Evolutionary conservation across 2,888 invertebrate species (phyloP).

Genomic region (Oxycera nigricornis): DNA sequence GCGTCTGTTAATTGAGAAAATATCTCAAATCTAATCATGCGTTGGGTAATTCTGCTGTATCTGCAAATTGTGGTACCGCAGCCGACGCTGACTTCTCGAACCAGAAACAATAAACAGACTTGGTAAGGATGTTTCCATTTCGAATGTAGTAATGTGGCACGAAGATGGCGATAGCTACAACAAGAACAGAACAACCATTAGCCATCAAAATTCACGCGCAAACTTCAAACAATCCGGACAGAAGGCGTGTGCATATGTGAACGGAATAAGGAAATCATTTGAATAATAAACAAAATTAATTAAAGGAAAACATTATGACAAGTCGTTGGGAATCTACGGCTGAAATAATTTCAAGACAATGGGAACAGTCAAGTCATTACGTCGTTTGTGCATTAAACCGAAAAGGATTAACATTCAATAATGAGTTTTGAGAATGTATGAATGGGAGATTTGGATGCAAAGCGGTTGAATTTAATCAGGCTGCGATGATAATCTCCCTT

Average conservation of each 20-base stretch:
- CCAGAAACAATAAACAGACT: not conserved
- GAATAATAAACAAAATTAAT: constrained; percentile 13
- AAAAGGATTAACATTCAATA: not conserved
- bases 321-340: not conserved
- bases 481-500: too few relatives aligned
- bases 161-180: not conserved
- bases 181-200: not conserved
- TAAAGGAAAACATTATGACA: constrained; percentile 3
- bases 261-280: not conserved
- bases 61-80: not conserved
- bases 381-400: not conserved
- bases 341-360: not conserved
- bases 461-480: too few relatives aligned
- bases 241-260: not conserved
- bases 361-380: not conserved
- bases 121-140: too few relatives aligned
- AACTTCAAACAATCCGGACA: not conserved
- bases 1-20: not conserved
- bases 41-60: not conserved
- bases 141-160: constrained; percentile 3
- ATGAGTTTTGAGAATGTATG: not conserved
- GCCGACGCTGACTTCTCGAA: not conserved
- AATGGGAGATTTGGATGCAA: too few relatives aligned
- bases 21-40: not conserved
- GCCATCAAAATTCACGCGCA: not conserved